These are phyloP conservation scores for Pachyramphus minor DNA, from an alignment of 2,113 vertebrate genomes.

Conservation along the genomic window DNA sequence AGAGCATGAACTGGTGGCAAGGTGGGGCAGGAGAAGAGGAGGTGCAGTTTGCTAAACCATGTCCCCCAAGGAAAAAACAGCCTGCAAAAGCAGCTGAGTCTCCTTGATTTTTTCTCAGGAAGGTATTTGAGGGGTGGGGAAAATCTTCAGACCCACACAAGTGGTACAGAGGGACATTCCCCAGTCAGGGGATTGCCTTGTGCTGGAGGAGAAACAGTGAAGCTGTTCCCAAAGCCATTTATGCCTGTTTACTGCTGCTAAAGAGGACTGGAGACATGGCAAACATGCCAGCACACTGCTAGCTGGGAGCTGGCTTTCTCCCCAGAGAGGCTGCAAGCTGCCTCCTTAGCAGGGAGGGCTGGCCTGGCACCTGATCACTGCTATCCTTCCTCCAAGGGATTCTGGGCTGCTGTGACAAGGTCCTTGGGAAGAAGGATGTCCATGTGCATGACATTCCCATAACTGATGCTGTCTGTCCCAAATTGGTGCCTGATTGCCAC, in stretches of 20 bases:
- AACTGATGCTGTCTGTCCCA: accelerated
- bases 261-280: background rate
- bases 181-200: background rate
- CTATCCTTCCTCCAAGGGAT: accelerated
- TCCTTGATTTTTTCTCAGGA: background rate
- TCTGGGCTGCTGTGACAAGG: background rate
- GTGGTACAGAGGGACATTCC: background rate
- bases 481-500: background rate
- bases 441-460: accelerated
- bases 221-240: background rate
- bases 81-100: background rate
- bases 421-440: background rate
- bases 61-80: background rate
- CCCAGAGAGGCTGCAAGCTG: background rate
- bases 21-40: background rate
- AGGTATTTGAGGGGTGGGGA: background rate
- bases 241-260: background rate
- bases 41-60: background rate
- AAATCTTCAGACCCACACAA: background rate
- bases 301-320: background rate
- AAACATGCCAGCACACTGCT: accelerated
- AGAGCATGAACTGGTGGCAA: background rate
- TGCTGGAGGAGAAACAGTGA: background rate
- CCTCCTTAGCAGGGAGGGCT: background rate
- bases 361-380: background rate